Evolutionary conservation across 2,797 vertebrate genomes (phyloP).

Genomic region (Denticeps clupeoides): DNA sequence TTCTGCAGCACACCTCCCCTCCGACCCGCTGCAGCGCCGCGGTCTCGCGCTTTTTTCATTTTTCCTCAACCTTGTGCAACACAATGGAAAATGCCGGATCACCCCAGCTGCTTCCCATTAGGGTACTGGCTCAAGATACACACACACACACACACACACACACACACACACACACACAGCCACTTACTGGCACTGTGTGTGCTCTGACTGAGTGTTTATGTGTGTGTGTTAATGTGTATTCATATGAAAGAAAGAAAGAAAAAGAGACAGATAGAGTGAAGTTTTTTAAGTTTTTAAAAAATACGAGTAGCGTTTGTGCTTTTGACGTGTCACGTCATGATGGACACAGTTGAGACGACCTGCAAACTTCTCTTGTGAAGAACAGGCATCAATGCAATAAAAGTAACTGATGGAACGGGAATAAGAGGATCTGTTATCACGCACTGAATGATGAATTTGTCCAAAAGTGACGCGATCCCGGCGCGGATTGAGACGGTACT

Average conservation of each 20-base stretch:
- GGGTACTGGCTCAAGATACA: conserved; percentile 50
- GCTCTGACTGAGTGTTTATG: not conserved
- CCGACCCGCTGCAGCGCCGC: conserved; percentile 26
- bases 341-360: too few relatives aligned
- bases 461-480: conserved; percentile 30
- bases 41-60: conserved; percentile 22
- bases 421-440: too few relatives aligned
- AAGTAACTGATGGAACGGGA: too few relatives aligned
- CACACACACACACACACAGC: too few relatives aligned
- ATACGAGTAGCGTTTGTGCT: not conserved
- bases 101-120: conserved; percentile 64
- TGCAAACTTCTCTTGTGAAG: too few relatives aligned
- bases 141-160: too few relatives aligned
- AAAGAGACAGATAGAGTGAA: not conserved
- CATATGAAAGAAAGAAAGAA: conserved; percentile 2
- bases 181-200: conserved; percentile 54
- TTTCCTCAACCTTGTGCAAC: conserved; percentile 32
- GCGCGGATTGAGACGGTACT: conserved; percentile 20
- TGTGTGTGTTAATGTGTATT: conserved; percentile 6
- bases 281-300: conserved; percentile 4
- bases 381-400: too few relatives aligned
- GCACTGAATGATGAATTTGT: too few relatives aligned
- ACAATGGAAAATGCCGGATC: conserved; percentile 62
- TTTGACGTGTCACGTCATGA: too few relatives aligned
- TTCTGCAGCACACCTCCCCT: too few relatives aligned